Evolutionary conservation across 2,888 invertebrate genomes (phyloP), one percentile per base, ranked within the genome.

Genomic region (Proisotoma minuta): DNA sequence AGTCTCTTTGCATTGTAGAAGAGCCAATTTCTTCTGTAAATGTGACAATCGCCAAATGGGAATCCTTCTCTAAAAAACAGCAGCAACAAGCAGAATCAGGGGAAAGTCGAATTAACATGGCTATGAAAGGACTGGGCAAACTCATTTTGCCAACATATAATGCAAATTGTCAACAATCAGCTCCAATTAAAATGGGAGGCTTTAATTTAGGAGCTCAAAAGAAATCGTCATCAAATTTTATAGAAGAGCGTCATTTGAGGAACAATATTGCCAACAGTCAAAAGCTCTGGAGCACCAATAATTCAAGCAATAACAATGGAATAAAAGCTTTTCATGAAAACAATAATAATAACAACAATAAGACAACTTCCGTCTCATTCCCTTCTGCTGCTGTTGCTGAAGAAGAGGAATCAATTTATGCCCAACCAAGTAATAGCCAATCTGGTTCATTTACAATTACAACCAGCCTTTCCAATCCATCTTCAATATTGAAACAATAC

Each of bases 11-110:
- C 28, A 64, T 67, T 26, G 60, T 63, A 28, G 68, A 68, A 26
- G 68, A 68, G 28, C 68, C 60, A 12, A 62, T 68, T 57, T 65
- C 68, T 4, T 52, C 68, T 1, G 68, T 68, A 12, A 60, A 62
- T 10, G 5, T 63, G 24, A 65, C 65, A 12, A 68, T 68, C n/a
- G 68, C 68, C 18, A 68, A 68, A 52, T 68, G 68, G 68, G 68
- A 68, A 34, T 58, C 53, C 1, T 51, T 68, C 18, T 52, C 52
- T 12, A 26, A 26, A 26, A 52, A 52, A 26, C 52, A 52, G 20
- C 22, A 28, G 28, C 5, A 26, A 26, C 5, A 4, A 8, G 52
- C 50, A 23, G 28, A 26, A 52, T 26, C 52, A 3, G 43, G 43
- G 18, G 43, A 43, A n/a, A 34, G 34, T 34, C 15, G 20, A 20